Conservation (phyloP, 2,797 vertebrate species). For the Botia almorhae region DNA sequence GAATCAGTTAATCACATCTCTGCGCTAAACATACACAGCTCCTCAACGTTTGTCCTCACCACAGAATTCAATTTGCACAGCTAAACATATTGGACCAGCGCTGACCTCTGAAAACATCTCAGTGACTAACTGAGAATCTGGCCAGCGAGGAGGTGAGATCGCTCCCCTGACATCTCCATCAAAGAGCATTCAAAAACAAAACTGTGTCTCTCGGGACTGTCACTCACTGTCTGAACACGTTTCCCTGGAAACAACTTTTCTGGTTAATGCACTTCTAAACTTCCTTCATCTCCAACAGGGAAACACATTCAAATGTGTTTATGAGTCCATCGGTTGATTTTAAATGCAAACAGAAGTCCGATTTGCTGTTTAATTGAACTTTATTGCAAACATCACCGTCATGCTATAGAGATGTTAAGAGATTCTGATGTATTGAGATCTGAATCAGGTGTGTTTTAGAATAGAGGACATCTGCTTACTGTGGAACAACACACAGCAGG, state of each 20-base stretch:
- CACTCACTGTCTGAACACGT: slow-evolving; percentile 52
- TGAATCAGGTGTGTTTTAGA: not conserved
- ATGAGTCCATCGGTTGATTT: not conserved
- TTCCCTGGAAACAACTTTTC: slow-evolving; percentile 43
- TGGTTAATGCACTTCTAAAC: slow-evolving; percentile 3
- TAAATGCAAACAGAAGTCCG: not conserved
- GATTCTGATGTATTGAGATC: not conserved
- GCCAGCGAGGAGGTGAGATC: slow-evolving; percentile 22
- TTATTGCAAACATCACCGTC: not conserved
- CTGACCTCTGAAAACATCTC: slow-evolving; percentile 44
- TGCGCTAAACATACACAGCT: slow-evolving; percentile 31
- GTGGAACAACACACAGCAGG: slow-evolving; percentile 18
- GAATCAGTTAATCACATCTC: slow-evolving; percentile 42
- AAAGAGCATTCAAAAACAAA: slow-evolving; percentile 5
- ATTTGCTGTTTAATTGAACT: not conserved
- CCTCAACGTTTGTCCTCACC: slow-evolving; percentile 33
- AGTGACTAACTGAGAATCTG: slow-evolving; percentile 2
- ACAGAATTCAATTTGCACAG: slow-evolving; percentile 58
- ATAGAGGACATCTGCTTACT: slow-evolving; percentile 22
- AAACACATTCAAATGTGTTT: slow-evolving; percentile 31
- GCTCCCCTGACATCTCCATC: slow-evolving; percentile 19
- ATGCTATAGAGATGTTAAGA: not conserved
- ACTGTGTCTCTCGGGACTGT: slow-evolving; percentile 36
- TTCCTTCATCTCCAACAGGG: not conserved
- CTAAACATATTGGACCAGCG: slow-evolving; percentile 57